Conservation (phyloP, 2,113 vertebrate species). For the Pogona vitticeps region DNA sequence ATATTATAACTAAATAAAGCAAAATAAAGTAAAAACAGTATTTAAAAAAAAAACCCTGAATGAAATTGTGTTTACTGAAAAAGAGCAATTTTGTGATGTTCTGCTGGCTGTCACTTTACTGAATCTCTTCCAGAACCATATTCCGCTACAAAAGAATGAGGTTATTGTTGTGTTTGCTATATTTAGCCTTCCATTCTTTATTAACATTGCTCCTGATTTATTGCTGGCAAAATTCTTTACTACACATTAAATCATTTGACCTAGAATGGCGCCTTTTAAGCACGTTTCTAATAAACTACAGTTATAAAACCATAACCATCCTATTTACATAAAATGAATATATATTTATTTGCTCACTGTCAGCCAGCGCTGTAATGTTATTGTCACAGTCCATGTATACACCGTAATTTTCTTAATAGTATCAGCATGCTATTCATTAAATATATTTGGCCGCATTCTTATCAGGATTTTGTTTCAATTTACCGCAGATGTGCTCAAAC, state of each 20-base stretch:
- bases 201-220: conserved; percentile 45
- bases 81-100: background rate
- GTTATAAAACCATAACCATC: conserved; percentile 53
- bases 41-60: background rate
- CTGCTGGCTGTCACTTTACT: conserved; percentile 18
- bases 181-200: conserved; percentile 48
- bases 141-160: conserved; percentile 26
- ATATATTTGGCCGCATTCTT: conserved; percentile 59
- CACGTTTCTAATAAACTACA: conserved; percentile 49
- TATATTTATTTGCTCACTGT: conserved; percentile 30
- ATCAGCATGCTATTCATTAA: conserved; percentile 34
- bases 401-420: conserved; percentile 2
- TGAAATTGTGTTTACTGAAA: conserved; percentile 3
- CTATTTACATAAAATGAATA: conserved; percentile 51
- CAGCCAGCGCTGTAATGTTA: conserved; percentile 2
- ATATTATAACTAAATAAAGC: background rate
- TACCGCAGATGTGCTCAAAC: conserved; percentile 50
- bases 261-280: conserved; percentile 34
- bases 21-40: no score
- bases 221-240: conserved; percentile 37
- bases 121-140: conserved; percentile 41
- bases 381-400: background rate
- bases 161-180: conserved; percentile 33
- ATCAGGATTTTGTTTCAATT: conserved; percentile 44
- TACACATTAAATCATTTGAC: conserved; percentile 44